Percentiles rank a stretch among this genome's conserved stretches.
Conservation (phyloP, 2,888 invertebrate genomes). For the Agrochola litura region DNA sequence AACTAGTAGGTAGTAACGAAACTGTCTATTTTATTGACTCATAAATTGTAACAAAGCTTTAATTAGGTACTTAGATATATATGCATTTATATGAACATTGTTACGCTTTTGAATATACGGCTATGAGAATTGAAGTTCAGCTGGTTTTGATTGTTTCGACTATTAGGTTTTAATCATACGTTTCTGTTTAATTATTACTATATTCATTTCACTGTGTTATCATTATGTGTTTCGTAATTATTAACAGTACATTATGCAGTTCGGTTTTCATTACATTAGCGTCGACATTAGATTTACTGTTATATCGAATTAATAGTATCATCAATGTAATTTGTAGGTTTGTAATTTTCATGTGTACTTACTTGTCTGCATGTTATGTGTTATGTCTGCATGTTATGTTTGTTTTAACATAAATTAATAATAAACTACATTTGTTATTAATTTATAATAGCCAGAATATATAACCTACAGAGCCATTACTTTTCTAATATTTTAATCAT, state of each 20-base stretch:
- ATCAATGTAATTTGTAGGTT: neutral
- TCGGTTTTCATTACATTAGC: slow-evolving; percentile 22
- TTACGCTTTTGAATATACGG: slow-evolving; percentile 32
- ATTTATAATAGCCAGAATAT: too few relatives aligned
- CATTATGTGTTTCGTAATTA: slow-evolving; percentile 35
- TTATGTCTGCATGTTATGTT: neutral
- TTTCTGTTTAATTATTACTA: slow-evolving; percentile 19
- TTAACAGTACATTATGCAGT: neutral
- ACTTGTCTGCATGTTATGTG: neutral
- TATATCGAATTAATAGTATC: slow-evolving; percentile 7
- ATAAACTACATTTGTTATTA: neutral
- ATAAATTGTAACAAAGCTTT: slow-evolving; percentile 48
- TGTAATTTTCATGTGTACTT: slow-evolving; percentile 1
- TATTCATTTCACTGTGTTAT: slow-evolving; percentile 23
- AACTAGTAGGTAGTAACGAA: slow-evolving; percentile 45
- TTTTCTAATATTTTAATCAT: neutral
- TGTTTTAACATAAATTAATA: neutral
- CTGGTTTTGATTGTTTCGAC: slow-evolving; percentile 30
- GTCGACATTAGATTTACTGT: slow-evolving; percentile 18
- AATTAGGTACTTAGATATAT: slow-evolving; percentile 11
- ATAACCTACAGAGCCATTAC: neutral
- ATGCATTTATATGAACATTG: slow-evolving; percentile 24
- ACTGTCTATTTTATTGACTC: slow-evolving; percentile 70
- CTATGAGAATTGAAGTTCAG: slow-evolving; percentile 1
- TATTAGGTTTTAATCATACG: slow-evolving; percentile 6